Base-by-base conservation (phyloP, 1,140 invertebrate genomes). In the Nasonia giraulti region DNA sequence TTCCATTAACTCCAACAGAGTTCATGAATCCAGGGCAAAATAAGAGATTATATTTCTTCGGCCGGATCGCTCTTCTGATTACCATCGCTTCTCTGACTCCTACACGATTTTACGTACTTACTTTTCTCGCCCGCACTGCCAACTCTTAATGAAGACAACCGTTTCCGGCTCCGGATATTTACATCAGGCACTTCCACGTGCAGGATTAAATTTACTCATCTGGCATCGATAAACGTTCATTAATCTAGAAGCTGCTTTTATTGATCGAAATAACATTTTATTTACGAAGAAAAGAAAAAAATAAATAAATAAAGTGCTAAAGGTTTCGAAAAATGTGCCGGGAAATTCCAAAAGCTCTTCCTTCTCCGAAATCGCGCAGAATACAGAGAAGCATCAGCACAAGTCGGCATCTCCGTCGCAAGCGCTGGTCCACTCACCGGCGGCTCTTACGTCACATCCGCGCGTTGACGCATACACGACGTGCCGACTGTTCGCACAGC, bases 381-480 rank as follows among this genome's bases (percentile, higher is more conserved):
- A 44, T 44, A 44, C 10, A 44, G 40, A 44, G 40, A 44, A 44
- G 6, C 40, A 44, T 44, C 40, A 0, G 40, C 10, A 44, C 40
- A 10, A 44, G 7, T 44, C 40, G 40, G 8, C 40, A 44, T 44
- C 40, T 44, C 40, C 8, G 40, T 44, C 40, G 40, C 40, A 44
- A 44, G 40, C 40, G 40, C 8, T 44, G 40, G 40, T 73, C 20
- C 27, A 5, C n/a, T 44, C 40, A 44, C 40, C 31, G 33, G 7
- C 20, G 20, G 6, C 17, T 11, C 33, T 93, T 92, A 90, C 92
- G 91, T 93, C 91, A 93, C 88, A 91, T 93, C 92, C 92, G 92
- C 91, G 91, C 89, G 89, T 90, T 91, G 91, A 89, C 86, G 89
- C 88, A 92, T 92, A 90, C 23, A 23, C 55, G 55, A 20, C 55